Conservation (phyloP, 2,797 vertebrate genomes). For the Enteromius fasciolatus region DNA sequence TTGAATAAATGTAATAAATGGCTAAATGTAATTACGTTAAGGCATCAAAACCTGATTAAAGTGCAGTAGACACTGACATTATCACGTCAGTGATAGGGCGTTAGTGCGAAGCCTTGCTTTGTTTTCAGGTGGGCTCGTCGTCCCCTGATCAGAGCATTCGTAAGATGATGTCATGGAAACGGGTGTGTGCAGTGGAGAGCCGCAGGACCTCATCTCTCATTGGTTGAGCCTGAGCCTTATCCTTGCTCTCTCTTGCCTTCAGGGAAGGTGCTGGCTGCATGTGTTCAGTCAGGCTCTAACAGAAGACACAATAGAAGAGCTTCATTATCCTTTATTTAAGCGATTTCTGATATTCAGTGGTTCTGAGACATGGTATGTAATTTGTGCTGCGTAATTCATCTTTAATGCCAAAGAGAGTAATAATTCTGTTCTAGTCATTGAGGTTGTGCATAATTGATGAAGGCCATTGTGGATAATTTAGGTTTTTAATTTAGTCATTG, state of each 20-base stretch:
- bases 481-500: not conserved
- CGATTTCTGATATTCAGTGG: not conserved
- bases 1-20: not conserved
- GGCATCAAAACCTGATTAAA: not conserved
- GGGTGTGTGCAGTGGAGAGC: conserved; percentile 25
- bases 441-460: not conserved
- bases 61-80: not conserved
- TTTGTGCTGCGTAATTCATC: not conserved
- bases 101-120: not conserved
- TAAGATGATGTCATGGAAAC: conserved; percentile 52
- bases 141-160: not conserved
- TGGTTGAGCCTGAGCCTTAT: conserved; percentile 37
- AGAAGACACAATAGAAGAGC: conserved; percentile 3
- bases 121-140: not conserved
- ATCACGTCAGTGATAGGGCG: not conserved
- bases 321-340: conserved; percentile 6
- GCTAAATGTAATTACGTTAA: not conserved
- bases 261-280: conserved; percentile 17
- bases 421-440: not conserved
- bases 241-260: not conserved
- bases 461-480: not conserved
- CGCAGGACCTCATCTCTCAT: not conserved
- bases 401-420: not conserved
- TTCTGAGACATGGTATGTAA: conserved; percentile 2
- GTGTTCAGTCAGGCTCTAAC: not conserved